A percentile compares a stretch with the other conserved stretches of the same genome.
phyloP scores from a whole-genome alignment of 2,113 vertebrate genomes.

The Thymallus thymallus region DNA sequence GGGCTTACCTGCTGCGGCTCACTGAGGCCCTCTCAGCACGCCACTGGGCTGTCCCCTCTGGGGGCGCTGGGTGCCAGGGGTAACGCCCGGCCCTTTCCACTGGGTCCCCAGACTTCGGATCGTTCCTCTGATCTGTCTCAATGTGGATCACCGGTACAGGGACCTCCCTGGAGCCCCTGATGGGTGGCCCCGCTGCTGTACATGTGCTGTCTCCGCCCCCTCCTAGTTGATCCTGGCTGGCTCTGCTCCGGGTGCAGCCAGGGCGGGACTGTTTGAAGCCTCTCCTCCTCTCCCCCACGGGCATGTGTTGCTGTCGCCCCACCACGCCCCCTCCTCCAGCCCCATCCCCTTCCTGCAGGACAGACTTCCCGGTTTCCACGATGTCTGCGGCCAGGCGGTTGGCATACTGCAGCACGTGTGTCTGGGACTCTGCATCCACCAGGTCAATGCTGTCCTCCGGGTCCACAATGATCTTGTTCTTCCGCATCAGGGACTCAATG shows the following conservation, averaged over 20 bases:
- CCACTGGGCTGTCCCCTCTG: conserved; percentile 54
- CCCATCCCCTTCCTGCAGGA: conserved; percentile 69
- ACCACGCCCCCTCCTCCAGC: conserved; percentile 64
- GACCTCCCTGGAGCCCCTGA: conserved; percentile 79
- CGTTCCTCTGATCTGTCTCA: conserved; percentile 87
- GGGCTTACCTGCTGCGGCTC: conserved; percentile 72
- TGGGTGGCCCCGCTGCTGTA: conserved; percentile 27
- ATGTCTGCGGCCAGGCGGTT: conserved; percentile 79
- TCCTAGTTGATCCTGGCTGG: conserved; percentile 56
- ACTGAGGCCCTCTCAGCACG: conserved; percentile 38
- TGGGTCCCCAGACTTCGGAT: conserved; percentile 42
- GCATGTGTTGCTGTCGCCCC: conserved; percentile 50
- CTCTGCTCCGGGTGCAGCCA: conserved; percentile 46
- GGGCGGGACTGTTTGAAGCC: conserved; percentile 60
- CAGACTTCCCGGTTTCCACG: conserved; percentile 77
- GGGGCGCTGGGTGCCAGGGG: conserved; percentile 50
- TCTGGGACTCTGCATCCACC: conserved; percentile 72
- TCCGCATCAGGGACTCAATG: conserved; percentile 93
- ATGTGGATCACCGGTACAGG: conserved; percentile 96
- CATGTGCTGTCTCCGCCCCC: conserved; percentile 28
- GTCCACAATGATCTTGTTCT: conserved; percentile 92
- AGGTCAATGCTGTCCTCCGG: conserved; percentile 70
- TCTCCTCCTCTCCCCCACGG: conserved; percentile 64
- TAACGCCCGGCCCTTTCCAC: conserved; percentile 35
- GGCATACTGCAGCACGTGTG: conserved; percentile 76